phyloP scores from a whole-genome alignment of 1,140 invertebrate species.

The Stenopsyche tienmushanensis region DNA sequence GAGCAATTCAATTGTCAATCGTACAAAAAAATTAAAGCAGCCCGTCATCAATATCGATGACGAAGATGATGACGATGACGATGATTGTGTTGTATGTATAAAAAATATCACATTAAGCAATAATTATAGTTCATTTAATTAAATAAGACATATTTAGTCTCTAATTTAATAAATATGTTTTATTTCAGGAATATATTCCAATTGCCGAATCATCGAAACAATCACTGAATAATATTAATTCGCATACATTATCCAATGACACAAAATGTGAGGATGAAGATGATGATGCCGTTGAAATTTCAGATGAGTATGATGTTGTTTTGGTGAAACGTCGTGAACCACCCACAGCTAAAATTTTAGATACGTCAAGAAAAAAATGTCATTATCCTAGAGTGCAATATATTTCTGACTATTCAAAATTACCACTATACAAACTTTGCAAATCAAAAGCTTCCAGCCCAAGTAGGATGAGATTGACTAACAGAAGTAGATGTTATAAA shows the following conservation, averaged over 20 bases:
- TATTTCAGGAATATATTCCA: too few species aligned
- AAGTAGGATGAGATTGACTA: too few species aligned
- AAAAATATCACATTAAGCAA: not conserved
- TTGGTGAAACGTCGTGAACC: conserved; percentile 23
- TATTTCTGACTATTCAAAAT: not conserved
- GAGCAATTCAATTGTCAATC: too few species aligned
- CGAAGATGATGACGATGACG: conserved; percentile 8
- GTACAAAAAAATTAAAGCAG: too few species aligned
- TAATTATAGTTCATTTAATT: not conserved
- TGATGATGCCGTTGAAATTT: not conserved
- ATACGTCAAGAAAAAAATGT: conserved; percentile 13
- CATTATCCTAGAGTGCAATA: not conserved
- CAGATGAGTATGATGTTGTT: conserved; percentile 30
- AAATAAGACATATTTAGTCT: too few species aligned
- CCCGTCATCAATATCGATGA: not conserved
- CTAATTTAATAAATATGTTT: too few species aligned
- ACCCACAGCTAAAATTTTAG: not conserved
- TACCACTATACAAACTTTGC: not conserved
- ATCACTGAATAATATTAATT: too few species aligned
- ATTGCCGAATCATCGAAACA: too few species aligned
- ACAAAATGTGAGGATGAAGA: not conserved
- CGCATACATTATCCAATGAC: too few species aligned
- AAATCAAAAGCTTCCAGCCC: not conserved
- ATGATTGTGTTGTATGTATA: conserved; percentile 13
- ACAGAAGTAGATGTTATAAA: too few species aligned